Base-by-base conservation (phyloP, 2,797 vertebrate genomes). In the Enteromius trimaculatus region DNA sequence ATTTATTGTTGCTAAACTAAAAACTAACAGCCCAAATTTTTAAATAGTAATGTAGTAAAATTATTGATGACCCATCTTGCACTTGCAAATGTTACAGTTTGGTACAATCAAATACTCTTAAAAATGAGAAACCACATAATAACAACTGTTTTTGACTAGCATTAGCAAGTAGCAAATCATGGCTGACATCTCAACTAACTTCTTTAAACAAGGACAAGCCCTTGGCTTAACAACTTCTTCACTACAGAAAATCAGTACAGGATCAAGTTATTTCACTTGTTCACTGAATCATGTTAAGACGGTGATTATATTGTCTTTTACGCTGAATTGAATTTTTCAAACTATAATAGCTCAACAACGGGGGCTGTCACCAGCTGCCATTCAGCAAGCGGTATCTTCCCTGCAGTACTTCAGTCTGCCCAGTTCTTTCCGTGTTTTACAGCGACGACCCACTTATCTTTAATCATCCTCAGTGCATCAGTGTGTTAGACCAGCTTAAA, bases 401-500 rank as follows among this genome's bases (percentile, higher is more conserved):
- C n/a, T 11, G 42, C 42, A 60, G 17, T 58, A 9, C 31, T n/a
- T 47, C 53, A 16, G 3, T 37, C 55, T 4, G 44, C 19, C 7
- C 55, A 21, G 31, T 70, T 70, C 66, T 47, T 81, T 55, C 72
- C 88, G 76, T 6, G 86, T 79, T 71, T 81, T 69, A 53, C 89
- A 78, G 83, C 13, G 58, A 88, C 90, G 93, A 93, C 94, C 94
- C 93, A 94, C 92, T 94, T 94, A 93, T 91, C 90, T 37, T 86
- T 91, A 94, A 93, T 93, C 92, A 91, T 94, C 90, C 88, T 88
- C 91, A 92, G 93, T 94, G 83, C 93, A 95, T 85, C 88, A 88
- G 90, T 84, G 89, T 89, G 88, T 94, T 93, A 93, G 94, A 92
- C 92, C 82, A 88, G 92, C 91, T 94, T 94, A 94, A 92, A 89